These are phyloP conservation scores for Hypotaenidia philippensis DNA, from an alignment of 2,797 vertebrate species.

Conservation along the genomic window DNA sequence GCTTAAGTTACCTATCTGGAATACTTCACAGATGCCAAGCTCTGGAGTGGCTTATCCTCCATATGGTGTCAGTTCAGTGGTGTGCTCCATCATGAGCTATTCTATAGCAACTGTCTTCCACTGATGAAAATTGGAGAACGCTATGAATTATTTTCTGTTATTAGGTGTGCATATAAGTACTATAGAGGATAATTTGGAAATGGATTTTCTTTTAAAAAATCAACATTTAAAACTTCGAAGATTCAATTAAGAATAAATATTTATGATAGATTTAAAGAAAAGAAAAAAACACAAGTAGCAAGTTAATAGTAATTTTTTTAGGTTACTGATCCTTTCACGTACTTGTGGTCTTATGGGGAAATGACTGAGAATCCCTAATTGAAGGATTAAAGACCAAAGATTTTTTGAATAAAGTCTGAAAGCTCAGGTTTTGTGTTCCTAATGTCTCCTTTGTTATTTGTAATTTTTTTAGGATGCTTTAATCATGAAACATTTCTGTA, in stretches of 20 bases:
- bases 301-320: background rate
- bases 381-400: background rate
- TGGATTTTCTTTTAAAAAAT: background rate
- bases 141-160: background rate
- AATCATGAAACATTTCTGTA: background rate
- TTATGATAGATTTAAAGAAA: background rate
- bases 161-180: background rate
- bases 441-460: background rate
- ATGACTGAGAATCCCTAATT: background rate
- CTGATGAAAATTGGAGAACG: background rate
- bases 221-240: background rate
- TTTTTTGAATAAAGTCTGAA: background rate
- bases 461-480: background rate
- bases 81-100: background rate
- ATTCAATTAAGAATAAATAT: background rate
- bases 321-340: background rate
- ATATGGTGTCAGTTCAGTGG: background rate
- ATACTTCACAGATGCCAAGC: background rate
- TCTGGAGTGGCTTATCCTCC: background rate
- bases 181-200: background rate
- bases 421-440: background rate
- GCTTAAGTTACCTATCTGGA: slow-evolving; percentile 3
- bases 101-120: background rate
- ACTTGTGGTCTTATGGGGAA: background rate
- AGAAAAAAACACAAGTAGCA: background rate